phyloP scores from a whole-genome alignment of 2,797 vertebrate genomes.

The Sitta carolinensis region DNA sequence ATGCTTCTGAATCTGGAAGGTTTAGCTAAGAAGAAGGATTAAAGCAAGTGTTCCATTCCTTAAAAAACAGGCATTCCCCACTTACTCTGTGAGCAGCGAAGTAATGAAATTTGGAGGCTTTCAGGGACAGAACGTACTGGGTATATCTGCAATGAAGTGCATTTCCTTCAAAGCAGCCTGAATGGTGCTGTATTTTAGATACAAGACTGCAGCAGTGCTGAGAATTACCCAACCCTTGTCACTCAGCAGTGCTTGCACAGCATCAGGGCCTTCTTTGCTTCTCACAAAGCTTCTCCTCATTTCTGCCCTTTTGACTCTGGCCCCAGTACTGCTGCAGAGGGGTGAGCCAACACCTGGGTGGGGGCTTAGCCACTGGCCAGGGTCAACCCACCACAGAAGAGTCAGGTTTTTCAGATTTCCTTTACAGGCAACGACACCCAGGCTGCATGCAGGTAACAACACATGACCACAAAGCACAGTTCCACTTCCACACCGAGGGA shows the following conservation, averaged over 20 bases:
- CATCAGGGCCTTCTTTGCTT: background rate
- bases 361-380: background rate
- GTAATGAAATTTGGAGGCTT: background rate
- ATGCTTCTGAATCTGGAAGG: background rate
- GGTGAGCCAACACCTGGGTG: background rate
- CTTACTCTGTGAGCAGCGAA: background rate
- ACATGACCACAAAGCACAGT: background rate
- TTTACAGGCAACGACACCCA: background rate
- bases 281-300: background rate
- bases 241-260: background rate
- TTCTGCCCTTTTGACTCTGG: background rate
- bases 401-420: background rate
- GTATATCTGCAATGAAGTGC: background rate
- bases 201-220: background rate
- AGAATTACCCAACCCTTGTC: background rate
- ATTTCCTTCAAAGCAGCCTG: background rate
- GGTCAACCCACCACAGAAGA: background rate
- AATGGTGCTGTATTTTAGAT: background rate
- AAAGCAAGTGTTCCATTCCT: background rate
- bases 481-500: background rate
- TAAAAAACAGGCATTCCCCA: background rate
- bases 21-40: background rate
- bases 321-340: fast-evolving
- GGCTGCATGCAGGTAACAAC: background rate
- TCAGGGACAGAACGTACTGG: background rate